These are phyloP conservation scores for Drosophila biarmipes DNA, from an alignment of 1,140 invertebrate species.

Conservation along the genomic window DNA sequence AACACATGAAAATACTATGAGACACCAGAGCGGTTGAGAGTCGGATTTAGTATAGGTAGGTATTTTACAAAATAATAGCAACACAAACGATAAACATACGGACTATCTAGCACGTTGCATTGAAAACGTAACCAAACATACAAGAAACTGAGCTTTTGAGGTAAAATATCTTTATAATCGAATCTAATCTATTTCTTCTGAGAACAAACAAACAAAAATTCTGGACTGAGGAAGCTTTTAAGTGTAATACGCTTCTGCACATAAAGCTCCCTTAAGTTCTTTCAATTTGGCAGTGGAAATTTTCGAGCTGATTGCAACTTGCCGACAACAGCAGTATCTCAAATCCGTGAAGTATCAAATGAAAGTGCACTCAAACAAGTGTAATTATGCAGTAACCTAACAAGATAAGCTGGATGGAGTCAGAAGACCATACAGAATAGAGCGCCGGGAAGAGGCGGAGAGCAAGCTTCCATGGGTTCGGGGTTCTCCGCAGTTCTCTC, in stretches of 20 bases:
- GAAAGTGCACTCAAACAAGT: background rate
- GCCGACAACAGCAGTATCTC: conserved; percentile 23
- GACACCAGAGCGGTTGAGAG: conserved; percentile 3
- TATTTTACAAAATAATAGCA: too few species aligned
- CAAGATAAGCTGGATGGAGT: conserved; percentile 2
- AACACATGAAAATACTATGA: conserved; percentile 59
- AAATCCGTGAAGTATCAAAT: conserved; percentile 25
- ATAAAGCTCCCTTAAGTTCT: conserved; percentile 39
- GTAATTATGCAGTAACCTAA: background rate
- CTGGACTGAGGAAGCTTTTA: conserved; percentile 17
- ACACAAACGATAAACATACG: too few species aligned
- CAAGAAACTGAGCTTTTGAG: background rate
- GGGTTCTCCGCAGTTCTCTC: conserved; percentile 8
- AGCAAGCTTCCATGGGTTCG: conserved; percentile 17
- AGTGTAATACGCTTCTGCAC: conserved; percentile 8
- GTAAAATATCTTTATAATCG: too few species aligned
- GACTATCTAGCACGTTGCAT: too few species aligned
- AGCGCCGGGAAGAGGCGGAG: conserved; percentile 13
- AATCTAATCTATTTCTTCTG: too few species aligned
- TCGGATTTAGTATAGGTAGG: background rate
- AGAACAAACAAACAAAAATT: conserved; percentile 3
- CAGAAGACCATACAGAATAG: background rate
- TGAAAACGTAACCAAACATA: too few species aligned
- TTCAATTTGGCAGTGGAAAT: conserved; percentile 71
- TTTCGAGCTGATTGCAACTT: conserved; percentile 52